Conservation (phyloP, 2,113 vertebrate species). For the Lophura nycthemera region DNA sequence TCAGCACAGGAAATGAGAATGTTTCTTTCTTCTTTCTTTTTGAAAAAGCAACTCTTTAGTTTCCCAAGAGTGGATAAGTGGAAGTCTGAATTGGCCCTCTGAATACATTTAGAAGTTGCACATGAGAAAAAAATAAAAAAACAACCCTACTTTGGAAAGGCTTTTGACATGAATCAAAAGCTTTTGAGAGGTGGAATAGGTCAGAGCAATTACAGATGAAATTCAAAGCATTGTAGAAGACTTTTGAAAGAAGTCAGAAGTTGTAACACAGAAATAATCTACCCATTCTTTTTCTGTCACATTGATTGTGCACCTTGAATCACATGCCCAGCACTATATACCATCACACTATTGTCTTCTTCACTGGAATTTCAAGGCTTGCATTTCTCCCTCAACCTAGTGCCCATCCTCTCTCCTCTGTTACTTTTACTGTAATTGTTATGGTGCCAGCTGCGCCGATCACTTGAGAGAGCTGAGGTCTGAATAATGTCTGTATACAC, state of each 20-base stretch:
- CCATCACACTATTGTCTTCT: slow-evolving; percentile 9
- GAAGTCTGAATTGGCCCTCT: slow-evolving; percentile 21
- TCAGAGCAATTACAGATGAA: slow-evolving; percentile 28
- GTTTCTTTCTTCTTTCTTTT: background rate
- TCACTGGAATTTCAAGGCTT: slow-evolving; percentile 35
- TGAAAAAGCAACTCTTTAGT: background rate
- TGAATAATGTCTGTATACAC: slow-evolving; percentile 16
- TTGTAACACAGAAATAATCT: background rate
- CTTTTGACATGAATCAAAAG: background rate
- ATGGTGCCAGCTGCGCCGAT: slow-evolving; percentile 18
- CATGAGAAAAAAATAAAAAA: background rate
- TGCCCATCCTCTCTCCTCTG: background rate
- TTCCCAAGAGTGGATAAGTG: background rate
- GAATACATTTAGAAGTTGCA: slow-evolving; percentile 11
- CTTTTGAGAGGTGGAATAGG: background rate
- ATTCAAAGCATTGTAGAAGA: background rate
- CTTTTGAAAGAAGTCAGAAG: background rate
- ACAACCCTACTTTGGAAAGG: background rate
- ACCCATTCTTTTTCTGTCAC: background rate
- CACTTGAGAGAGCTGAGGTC: slow-evolving; percentile 25
- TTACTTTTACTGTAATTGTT: slow-evolving; percentile 45
- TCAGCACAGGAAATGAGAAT: background rate
- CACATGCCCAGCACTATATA: background rate
- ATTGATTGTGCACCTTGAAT: background rate
- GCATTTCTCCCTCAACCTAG: slow-evolving; percentile 9